These are phyloP conservation scores for Eulemur albifrons DNA, from an alignment of 2,797 vertebrate species.

Conservation along the genomic window DNA sequence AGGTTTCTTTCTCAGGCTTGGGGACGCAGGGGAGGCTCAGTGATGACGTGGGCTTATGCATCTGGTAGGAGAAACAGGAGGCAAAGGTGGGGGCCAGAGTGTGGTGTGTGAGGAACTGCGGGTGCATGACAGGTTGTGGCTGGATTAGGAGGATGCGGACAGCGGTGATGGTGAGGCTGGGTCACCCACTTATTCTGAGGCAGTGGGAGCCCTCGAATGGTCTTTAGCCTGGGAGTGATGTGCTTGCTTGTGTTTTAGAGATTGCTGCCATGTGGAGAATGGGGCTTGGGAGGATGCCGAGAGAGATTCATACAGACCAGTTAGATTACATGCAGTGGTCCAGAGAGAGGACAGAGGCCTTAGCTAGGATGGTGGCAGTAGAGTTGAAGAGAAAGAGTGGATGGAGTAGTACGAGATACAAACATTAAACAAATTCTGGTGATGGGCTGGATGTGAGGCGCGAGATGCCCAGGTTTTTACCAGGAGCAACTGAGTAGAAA, in stretches of 20 bases:
- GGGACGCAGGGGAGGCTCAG: neutral
- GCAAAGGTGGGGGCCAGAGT: neutral
- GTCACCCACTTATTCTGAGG: neutral
- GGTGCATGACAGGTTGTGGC: neutral
- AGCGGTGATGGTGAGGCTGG: neutral
- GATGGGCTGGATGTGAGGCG: neutral
- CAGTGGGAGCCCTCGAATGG: neutral
- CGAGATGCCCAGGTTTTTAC: neutral
- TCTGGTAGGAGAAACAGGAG: neutral
- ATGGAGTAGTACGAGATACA: neutral
- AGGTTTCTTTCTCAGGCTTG: neutral
- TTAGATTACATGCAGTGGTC: neutral
- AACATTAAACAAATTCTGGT: neutral
- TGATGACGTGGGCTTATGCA: neutral
- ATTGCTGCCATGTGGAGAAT: neutral
- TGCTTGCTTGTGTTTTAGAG: neutral
- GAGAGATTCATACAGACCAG: neutral
- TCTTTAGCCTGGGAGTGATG: neutral
- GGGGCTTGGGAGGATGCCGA: too few species aligned
- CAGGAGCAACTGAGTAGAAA: neutral
- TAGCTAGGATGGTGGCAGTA: neutral
- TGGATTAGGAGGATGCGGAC: neutral
- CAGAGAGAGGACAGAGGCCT: neutral
- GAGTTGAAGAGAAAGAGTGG: neutral
- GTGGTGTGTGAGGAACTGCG: neutral